Conservation (phyloP, 2,888 invertebrate species). For the Ennomos fuscantarius region DNA sequence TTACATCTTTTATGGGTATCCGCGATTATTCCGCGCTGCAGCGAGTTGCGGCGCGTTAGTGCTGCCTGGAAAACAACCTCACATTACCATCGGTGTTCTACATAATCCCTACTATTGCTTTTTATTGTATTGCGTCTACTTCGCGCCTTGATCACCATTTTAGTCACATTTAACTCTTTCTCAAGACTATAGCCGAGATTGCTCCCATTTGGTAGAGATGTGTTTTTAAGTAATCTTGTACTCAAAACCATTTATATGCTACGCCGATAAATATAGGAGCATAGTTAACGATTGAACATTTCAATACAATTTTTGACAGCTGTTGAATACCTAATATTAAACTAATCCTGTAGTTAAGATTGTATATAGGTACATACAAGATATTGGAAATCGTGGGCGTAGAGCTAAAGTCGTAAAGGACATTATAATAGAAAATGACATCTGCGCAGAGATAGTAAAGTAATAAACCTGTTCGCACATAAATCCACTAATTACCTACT, state of each 20-base stretch:
- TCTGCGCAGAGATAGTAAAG: slow-evolving; percentile 22
- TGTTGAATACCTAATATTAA: too few species aligned
- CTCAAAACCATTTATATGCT: neutral
- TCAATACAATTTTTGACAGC: too few species aligned
- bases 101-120: slow-evolving; percentile 81
- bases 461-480: slow-evolving; percentile 37
- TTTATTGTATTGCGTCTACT: slow-evolving; percentile 73
- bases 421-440: slow-evolving; percentile 31
- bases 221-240: slow-evolving; percentile 1
- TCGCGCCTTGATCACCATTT: slow-evolving; percentile 63
- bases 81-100: slow-evolving; percentile 79
- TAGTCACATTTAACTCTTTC: slow-evolving; percentile 57
- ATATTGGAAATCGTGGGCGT: neutral
- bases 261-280: neutral
- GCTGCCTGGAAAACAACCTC: slow-evolving; percentile 78
- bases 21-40: slow-evolving; percentile 85
- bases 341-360: neutral
- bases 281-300: slow-evolving; percentile 10
- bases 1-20: slow-evolving; percentile 86
- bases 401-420: neutral
- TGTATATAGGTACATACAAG: neutral
- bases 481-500: slow-evolving; percentile 36
- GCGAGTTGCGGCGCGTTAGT: slow-evolving; percentile 81
- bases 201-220: slow-evolving; percentile 20
- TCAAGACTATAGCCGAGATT: slow-evolving; percentile 39